Percentiles rank a stretch among this genome's conserved stretches.
Conservation (phyloP, 2,797 vertebrate genomes). For the Austrolebias charrua region DNA sequence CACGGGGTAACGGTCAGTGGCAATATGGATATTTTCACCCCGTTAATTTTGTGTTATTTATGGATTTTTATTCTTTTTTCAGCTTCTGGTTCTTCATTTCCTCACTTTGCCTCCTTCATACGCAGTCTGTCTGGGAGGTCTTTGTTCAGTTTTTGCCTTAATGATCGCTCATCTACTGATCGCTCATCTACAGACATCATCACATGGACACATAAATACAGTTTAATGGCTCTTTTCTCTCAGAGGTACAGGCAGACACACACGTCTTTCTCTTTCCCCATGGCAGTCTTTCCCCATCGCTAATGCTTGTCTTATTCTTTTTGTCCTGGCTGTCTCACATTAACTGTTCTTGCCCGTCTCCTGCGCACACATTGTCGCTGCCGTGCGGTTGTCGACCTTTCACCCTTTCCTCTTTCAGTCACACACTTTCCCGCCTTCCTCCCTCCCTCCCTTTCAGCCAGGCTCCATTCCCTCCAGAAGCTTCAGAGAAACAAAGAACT, state of each 20-base stretch:
- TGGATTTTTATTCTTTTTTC: constrained; percentile 1
- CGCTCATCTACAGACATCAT: constrained; percentile 26
- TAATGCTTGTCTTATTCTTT: constrained; percentile 6
- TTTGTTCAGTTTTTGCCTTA: constrained; percentile 20
- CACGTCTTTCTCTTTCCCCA: not conserved
- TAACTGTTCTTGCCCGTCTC: constrained; percentile 12
- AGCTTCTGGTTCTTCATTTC: not conserved
- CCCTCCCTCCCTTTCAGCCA: constrained; percentile 6
- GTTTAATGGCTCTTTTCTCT: not conserved
- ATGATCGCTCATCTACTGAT: constrained; percentile 25
- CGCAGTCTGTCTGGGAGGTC: constrained; percentile 9
- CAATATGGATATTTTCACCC: too few relatives aligned
- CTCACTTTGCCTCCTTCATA: not conserved
- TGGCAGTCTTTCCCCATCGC: constrained; percentile 10
- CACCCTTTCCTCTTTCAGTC: constrained; percentile 6
- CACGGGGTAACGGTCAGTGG: too few relatives aligned
- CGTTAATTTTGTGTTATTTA: not conserved
- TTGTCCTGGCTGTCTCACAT: constrained; percentile 8
- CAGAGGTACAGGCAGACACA: not conserved
- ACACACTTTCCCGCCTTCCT: constrained; percentile 10
- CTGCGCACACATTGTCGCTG: constrained; percentile 13
- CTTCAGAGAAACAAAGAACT: constrained; percentile 67
- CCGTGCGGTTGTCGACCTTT: constrained; percentile 31
- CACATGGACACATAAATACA: constrained; percentile 8
- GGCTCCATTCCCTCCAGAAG: constrained; percentile 55